Base-by-base conservation (phyloP, 2,888 invertebrate genomes). In the Diarsia brunnea region DNA sequence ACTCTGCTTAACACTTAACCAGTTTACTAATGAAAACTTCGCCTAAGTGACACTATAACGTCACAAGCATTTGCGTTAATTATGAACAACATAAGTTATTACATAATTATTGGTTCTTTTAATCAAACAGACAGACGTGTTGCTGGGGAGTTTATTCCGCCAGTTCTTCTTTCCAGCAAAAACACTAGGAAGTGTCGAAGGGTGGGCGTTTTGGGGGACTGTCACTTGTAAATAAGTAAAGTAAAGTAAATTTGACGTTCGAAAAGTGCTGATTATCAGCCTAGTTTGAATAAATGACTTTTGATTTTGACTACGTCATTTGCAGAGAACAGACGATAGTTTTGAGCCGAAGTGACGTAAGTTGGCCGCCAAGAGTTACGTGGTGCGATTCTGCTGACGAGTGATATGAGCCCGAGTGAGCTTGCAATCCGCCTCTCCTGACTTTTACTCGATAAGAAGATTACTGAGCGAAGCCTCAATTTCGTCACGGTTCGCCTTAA, bases 381-480 rank as follows among this genome's bases (percentile, higher is more conserved):
- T 61, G 43, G 63, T 69, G 45, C 61, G 75, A 70, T 78, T 73
- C 71, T 64, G 80, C 78, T 89, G 89, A 90, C 84, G 79, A 85
- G 86, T 87, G 87, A 78, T 67, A 72, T 58, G 55, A 74, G 60
- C 60, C 67, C 84, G 84, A 84, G 85, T 78, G 75, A 79, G 69
- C 75, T 70, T 51, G 51, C 63, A 73, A 69, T 73, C 69, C 76
- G 53, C 45, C 47, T 12, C 63, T 73, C 60, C 75, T 79, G 80
- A 76, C 75, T 79, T 77, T 75, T 72, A 64, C 82, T 73, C 74
- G 84, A 87, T 89, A 88, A 87, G 88, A 76, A 88, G 88, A 87
- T 88, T 89, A 89, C 71, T 71, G 38, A 69, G 53, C 53, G 65
- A 68, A 61, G 75, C 71, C 82, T 80, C 75, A 85, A 83, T 82